A percentile compares a stretch with the other conserved stretches of the same genome.
Conservation (phyloP, 2,888 invertebrate genomes). For the Cheilosia pagana region DNA sequence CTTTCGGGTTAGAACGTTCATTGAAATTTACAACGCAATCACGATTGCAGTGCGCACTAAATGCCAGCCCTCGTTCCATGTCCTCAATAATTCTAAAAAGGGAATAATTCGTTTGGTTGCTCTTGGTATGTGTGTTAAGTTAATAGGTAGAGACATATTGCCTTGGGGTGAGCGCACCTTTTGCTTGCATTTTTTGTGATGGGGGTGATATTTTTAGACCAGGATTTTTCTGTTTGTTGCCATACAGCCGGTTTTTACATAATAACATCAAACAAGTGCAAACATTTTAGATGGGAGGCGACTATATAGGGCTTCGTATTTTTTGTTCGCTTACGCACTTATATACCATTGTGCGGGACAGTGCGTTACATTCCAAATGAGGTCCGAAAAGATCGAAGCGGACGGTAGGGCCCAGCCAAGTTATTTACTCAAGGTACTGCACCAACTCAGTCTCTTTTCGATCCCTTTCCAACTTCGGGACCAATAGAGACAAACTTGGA, state of each 20-base stretch:
- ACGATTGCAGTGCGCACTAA: slow-evolving; percentile 40
- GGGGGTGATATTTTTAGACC: slow-evolving; percentile 56
- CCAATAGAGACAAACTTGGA: too few species aligned
- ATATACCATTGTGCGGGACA: too few species aligned
- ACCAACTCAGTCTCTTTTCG: too few species aligned
- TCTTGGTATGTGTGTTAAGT: slow-evolving; percentile 16
- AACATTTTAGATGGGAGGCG: too few species aligned
- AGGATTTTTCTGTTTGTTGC: slow-evolving; percentile 8
- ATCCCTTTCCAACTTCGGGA: too few species aligned
- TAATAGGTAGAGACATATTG: slow-evolving; percentile 43
- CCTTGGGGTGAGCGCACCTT: slow-evolving; percentile 46
- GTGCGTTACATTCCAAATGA: too few species aligned
- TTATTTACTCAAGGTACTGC: too few species aligned
- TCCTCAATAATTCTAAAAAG: slow-evolving; percentile 58
- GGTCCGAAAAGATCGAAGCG: too few species aligned
- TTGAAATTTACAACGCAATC: slow-evolving; percentile 43
- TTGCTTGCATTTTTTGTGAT: slow-evolving; percentile 18
- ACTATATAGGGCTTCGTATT: too few species aligned
- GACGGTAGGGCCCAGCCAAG: too few species aligned
- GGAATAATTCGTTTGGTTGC: slow-evolving; percentile 44
- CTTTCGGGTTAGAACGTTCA: slow-evolving; percentile 29
- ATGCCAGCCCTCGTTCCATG: slow-evolving; percentile 42
- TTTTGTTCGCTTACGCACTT: too few species aligned
- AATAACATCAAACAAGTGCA: neutral
- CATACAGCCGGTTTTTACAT: neutral